Evolutionary conservation across 2,113 vertebrate genomes (phyloP).

Genomic region (Labrus mixtus): DNA sequence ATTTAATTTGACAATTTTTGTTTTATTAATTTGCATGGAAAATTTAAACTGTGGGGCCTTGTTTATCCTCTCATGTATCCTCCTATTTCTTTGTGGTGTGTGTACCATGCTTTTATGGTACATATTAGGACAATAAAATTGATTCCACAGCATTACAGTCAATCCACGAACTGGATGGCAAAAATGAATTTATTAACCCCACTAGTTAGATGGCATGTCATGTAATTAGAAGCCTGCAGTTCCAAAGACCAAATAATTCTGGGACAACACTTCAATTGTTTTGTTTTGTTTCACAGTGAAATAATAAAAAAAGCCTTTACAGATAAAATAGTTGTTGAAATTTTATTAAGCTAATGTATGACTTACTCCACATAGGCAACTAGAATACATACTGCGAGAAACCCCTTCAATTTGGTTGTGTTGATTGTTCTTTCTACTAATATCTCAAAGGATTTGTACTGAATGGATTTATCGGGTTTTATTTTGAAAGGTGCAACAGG

Average conservation of each 20-base stretch:
- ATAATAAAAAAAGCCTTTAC: not conserved
- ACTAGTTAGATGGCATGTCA: conserved; percentile 10
- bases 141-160: too few species aligned
- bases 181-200: not conserved
- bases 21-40: too few species aligned
- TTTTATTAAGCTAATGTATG: not conserved
- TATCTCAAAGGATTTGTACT: too few species aligned
- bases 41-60: too few species aligned
- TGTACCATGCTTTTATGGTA: too few species aligned
- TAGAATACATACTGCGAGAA: too few species aligned
- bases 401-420: not conserved
- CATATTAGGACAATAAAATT: too few species aligned
- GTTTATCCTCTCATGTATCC: too few species aligned
- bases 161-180: not conserved
- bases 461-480: conserved; percentile 3
- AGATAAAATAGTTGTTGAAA: not conserved
- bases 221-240: conserved; percentile 14
- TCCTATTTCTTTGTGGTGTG: too few species aligned
- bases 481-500: conserved; percentile 51
- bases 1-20: too few species aligned
- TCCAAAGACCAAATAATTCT: conserved; percentile 4
- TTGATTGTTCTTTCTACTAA: not conserved
- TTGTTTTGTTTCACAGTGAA: not conserved
- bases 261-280: not conserved
- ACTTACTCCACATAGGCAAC: not conserved